phyloP scores from a whole-genome alignment of 2,797 vertebrate genomes.

The Catostomus latipinnis region DNA sequence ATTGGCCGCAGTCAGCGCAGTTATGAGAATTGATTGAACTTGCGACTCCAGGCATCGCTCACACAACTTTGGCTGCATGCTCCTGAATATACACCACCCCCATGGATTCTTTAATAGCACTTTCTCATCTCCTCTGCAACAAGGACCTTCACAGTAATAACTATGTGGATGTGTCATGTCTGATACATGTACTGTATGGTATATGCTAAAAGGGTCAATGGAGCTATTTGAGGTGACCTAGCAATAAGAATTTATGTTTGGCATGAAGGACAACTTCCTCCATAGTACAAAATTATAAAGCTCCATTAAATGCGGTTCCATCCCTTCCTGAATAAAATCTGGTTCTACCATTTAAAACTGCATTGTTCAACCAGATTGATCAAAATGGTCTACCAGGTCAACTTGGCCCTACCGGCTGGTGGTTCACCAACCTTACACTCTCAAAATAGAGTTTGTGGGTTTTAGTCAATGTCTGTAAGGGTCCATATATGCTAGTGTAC shows the following conservation, averaged over 20 bases:
- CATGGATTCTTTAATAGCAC: slow-evolving; percentile 18
- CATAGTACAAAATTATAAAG: slow-evolving; percentile 19
- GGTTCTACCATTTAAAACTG: not conserved
- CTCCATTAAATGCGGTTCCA: not conserved
- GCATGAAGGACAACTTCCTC: slow-evolving; percentile 21
- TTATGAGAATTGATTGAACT: slow-evolving; percentile 55
- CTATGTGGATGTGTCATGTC: slow-evolving; percentile 30
- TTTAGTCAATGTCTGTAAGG: too few species aligned
- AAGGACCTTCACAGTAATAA: slow-evolving; percentile 29
- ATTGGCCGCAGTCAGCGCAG: slow-evolving; percentile 48
- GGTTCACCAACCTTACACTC: too few species aligned
- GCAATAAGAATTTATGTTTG: slow-evolving; percentile 13
- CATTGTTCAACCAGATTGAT: too few species aligned
- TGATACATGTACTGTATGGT: not conserved
- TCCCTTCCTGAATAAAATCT: not conserved
- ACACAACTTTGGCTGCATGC: too few species aligned
- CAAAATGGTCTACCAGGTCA: too few species aligned
- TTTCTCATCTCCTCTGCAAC: slow-evolving; percentile 25
- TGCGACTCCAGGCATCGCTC: slow-evolving; percentile 26
- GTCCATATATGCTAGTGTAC: too few species aligned
- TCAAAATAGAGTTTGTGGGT: too few species aligned
- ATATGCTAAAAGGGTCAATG: not conserved
- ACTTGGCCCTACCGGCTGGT: too few species aligned
- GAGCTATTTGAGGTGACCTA: not conserved
- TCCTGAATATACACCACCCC: not conserved